phyloP scores from a whole-genome alignment of 2,797 vertebrate species.

The Telmatherina bonti region DNA sequence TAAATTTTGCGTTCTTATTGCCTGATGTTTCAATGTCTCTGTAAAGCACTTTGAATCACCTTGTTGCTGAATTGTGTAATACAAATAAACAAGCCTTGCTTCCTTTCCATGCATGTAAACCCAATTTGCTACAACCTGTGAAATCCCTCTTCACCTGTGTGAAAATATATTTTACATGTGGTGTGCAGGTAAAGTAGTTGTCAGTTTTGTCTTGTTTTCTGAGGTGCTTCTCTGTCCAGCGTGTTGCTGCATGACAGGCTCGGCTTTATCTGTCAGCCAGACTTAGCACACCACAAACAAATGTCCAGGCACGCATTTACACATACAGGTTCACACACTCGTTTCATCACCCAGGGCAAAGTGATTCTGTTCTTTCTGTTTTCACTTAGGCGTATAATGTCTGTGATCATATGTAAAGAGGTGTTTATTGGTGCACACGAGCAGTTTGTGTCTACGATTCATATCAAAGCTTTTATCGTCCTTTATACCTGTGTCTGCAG shows the following conservation, averaged over 20 bases:
- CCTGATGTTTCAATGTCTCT: too few relatives aligned
- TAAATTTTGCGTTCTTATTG: too few relatives aligned
- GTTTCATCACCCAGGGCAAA: constrained; percentile 25
- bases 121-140: constrained; percentile 18
- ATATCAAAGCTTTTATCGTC: background rate
- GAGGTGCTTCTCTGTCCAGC: background rate
- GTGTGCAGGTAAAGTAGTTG: background rate
- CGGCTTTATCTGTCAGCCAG: constrained; percentile 44
- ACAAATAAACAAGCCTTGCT: too few relatives aligned
- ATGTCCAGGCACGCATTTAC: background rate
- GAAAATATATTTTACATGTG: constrained; percentile 3
- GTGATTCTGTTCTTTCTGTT: background rate
- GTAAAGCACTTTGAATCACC: too few relatives aligned
- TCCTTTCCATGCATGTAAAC: constrained; percentile 26
- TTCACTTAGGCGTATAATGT: background rate
- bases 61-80: too few relatives aligned
- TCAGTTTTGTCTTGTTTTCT: constrained; percentile 11
- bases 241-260: constrained; percentile 22
- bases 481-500: background rate
- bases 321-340: background rate
- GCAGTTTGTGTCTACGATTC: background rate
- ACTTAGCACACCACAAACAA: constrained; percentile 36
- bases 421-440: constrained; percentile 17
- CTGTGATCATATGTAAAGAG: constrained; percentile 15
- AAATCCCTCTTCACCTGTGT: constrained; percentile 12